A percentile compares a stretch with the other conserved stretches of the same genome.
Conservation (phyloP, 2,113 vertebrate species). For the Limnothrissa miodon region DNA sequence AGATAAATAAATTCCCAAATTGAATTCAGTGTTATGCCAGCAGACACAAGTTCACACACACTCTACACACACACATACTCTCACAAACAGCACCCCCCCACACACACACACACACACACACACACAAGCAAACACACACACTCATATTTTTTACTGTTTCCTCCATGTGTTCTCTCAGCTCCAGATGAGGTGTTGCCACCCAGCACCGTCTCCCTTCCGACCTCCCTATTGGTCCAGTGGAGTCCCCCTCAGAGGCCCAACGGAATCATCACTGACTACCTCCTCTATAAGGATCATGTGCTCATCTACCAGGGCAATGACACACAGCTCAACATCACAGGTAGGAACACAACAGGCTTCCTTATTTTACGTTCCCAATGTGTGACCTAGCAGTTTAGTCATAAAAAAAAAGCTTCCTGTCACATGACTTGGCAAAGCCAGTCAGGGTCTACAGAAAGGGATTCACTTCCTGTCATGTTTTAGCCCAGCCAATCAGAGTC, state of each 20-base stretch:
- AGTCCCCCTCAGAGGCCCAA: conserved; percentile 77
- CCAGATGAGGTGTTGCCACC: conserved; percentile 75
- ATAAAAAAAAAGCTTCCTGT: too few relatives aligned
- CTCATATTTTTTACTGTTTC: background rate
- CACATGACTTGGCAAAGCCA: background rate
- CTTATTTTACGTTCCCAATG: background rate
- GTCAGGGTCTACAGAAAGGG: background rate
- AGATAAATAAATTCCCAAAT: background rate
- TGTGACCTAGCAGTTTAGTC: too few relatives aligned
- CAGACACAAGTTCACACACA: background rate
- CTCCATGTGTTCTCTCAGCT: conserved; percentile 45
- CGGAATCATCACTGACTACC: conserved; percentile 80
- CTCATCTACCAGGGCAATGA: conserved; percentile 76
- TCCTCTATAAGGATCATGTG: conserved; percentile 76
- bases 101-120: too few relatives aligned
- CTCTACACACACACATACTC: conserved; percentile 3
- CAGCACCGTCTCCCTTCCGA: conserved; percentile 69
- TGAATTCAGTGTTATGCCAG: background rate
- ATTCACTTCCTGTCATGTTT: too few relatives aligned
- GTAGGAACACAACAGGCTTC: conserved; percentile 63
- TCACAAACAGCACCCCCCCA: background rate
- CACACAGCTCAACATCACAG: conserved; percentile 74
- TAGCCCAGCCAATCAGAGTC: too few relatives aligned
- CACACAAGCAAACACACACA: background rate
- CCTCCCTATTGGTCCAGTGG: conserved; percentile 75